phyloP scores from a whole-genome alignment of 2,113 vertebrate genomes.

The Rhodinocichla rosea region DNA sequence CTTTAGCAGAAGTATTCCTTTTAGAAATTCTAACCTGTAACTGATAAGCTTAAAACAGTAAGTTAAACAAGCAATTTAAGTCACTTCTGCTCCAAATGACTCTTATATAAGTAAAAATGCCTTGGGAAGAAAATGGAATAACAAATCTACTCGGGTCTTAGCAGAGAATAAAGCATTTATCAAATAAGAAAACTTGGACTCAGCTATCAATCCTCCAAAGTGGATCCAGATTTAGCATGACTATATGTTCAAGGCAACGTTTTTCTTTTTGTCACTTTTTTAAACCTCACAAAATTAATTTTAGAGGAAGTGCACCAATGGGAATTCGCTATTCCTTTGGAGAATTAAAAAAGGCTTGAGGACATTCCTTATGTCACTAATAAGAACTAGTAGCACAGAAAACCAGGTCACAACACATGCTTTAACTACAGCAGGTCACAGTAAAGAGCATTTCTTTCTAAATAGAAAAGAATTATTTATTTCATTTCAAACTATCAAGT shows the following conservation, averaged over 20 bases:
- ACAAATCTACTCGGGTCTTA: background rate
- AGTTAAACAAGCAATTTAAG: background rate
- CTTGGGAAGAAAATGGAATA: background rate
- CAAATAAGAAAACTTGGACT: background rate
- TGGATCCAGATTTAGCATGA: background rate
- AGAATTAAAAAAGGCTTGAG: background rate
- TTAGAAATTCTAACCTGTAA: background rate
- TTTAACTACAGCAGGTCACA: background rate
- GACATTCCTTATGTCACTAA: background rate
- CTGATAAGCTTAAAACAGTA: background rate
- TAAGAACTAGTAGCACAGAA: background rate
- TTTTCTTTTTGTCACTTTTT: background rate
- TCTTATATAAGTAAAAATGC: background rate
- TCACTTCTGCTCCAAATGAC: background rate
- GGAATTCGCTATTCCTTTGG: background rate
- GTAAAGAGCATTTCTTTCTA: background rate
- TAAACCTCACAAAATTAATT: background rate
- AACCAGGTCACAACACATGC: background rate
- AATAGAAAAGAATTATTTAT: background rate
- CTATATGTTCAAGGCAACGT: background rate
- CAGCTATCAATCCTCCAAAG: background rate
- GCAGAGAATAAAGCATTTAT: background rate
- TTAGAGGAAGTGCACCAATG: background rate
- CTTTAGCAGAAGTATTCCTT: background rate
- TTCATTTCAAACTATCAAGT: background rate